A percentile compares a stretch with the other conserved stretches of the same genome.
These are phyloP conservation scores for Sarcophaga subvicina DNA, from an alignment of 2,888 invertebrate genomes.

Conservation along the genomic window DNA sequence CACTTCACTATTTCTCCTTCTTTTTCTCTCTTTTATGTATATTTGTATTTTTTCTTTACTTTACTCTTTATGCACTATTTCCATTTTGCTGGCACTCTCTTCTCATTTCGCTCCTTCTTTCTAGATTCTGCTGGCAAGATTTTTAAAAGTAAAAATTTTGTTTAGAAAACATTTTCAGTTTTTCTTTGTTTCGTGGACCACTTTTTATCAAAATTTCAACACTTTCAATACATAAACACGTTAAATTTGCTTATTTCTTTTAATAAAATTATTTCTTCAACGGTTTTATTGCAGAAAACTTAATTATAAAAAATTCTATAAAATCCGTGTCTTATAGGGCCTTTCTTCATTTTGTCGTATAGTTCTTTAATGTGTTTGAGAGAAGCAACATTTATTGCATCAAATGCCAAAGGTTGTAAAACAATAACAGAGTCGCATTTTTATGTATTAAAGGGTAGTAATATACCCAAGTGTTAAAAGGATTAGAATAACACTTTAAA, in stretches of 20 bases:
- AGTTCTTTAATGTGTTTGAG: slow-evolving; percentile 8
- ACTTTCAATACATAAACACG: neutral
- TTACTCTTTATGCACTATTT: slow-evolving; percentile 53
- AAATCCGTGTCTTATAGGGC: slow-evolving; percentile 2
- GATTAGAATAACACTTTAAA: too few species aligned
- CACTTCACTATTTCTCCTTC: neutral
- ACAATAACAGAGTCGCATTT: slow-evolving; percentile 22
- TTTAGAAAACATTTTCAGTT: neutral
- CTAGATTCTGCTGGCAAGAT: slow-evolving; percentile 20
- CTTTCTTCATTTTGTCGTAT: slow-evolving; percentile 37
- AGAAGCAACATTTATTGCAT: neutral
- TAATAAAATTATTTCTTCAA: slow-evolving; percentile 18
- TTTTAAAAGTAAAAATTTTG: slow-evolving; percentile 10
- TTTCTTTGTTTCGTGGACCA: neutral
- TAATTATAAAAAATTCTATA: neutral
- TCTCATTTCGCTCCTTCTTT: slow-evolving; percentile 5
- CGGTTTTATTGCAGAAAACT: slow-evolving; percentile 3
- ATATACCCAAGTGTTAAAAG: neutral
- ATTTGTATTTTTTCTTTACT: slow-evolving; percentile 8
- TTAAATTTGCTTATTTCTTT: neutral
- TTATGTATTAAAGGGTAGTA: neutral
- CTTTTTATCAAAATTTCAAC: neutral
- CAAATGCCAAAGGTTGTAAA: slow-evolving; percentile 45
- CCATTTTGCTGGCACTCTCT: slow-evolving; percentile 45
- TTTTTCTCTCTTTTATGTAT: slow-evolving; percentile 12